Evolutionary conservation across 2,113 vertebrate genomes (phyloP).

Genomic region (Coregonus clupeaformis): DNA sequence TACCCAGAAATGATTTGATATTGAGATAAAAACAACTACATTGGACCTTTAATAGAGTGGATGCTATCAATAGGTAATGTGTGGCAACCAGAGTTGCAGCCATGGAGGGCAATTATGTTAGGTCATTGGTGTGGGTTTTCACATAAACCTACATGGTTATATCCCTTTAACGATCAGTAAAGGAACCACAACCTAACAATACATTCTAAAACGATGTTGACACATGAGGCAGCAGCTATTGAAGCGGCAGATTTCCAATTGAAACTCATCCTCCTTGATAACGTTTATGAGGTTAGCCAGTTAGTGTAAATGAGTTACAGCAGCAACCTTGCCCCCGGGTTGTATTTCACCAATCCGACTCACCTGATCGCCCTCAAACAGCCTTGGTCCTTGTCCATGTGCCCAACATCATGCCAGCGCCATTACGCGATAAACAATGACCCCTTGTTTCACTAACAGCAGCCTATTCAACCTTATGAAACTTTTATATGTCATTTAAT

Average conservation of each 20-base stretch:
- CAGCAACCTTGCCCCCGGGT: slow-evolving; percentile 17
- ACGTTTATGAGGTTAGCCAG: slow-evolving; percentile 9
- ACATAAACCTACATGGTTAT: no score
- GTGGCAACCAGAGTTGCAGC: background rate
- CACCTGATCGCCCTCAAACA: slow-evolving; percentile 45
- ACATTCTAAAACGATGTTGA: no score
- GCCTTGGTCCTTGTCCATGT: slow-evolving; percentile 31
- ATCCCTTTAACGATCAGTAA: no score
- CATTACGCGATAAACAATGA: slow-evolving; percentile 68
- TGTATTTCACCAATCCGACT: slow-evolving; percentile 38
- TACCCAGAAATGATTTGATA: no score
- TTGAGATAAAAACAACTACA: no score
- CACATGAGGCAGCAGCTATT: no score
- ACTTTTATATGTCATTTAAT: slow-evolving; percentile 82
- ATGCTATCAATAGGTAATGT: background rate
- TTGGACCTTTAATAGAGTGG: background rate
- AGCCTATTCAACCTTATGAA: slow-evolving; percentile 80
- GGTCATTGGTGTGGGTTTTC: no score
- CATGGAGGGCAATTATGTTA: background rate
- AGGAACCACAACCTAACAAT: no score
- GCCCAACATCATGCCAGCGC: slow-evolving; percentile 28
- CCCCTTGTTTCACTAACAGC: slow-evolving; percentile 68
- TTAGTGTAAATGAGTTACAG: background rate
- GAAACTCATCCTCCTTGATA: background rate
- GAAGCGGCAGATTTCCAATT: no score